These are phyloP conservation scores for Cydia splendana DNA, from an alignment of 1,140 invertebrate genomes.

Conservation along the genomic window DNA sequence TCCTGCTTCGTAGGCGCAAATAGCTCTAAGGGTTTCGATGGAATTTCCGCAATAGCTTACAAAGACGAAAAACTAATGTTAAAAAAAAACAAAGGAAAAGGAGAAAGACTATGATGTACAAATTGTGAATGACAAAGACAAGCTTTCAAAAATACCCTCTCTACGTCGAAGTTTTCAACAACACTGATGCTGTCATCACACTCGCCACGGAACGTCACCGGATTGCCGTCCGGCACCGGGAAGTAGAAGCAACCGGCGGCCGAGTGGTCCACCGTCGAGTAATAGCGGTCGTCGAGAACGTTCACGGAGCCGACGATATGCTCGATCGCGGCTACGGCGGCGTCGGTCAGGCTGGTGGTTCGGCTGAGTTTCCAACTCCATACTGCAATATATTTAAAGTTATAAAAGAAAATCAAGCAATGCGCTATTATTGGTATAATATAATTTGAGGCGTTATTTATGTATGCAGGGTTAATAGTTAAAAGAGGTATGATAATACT, in stretches of 20 bases:
- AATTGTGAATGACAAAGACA: no score
- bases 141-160: constrained; percentile 40
- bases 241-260: constrained; percentile 61
- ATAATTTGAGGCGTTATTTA: no score
- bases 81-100: no score
- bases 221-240: constrained; percentile 44
- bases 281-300: constrained; percentile 59
- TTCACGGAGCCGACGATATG: constrained; percentile 46
- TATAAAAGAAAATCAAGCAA: not conserved
- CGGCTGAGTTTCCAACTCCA: constrained; percentile 66
- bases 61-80: no score
- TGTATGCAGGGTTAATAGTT: no score
- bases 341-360: constrained; percentile 39
- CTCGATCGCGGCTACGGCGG: constrained; percentile 47
- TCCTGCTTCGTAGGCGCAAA: no score
- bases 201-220: constrained; percentile 53
- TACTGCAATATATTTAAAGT: constrained; percentile 56
- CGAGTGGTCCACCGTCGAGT: constrained; percentile 43
- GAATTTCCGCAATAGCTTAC: no score
- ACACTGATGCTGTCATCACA: constrained; percentile 53
- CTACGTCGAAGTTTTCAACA: constrained; percentile 48
- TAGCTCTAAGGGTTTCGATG: no score
- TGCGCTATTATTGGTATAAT: not conserved
- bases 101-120: no score
- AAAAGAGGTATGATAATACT: no score